Base-by-base conservation (phyloP, 2,888 invertebrate species). In the Saturnia pavonia region DNA sequence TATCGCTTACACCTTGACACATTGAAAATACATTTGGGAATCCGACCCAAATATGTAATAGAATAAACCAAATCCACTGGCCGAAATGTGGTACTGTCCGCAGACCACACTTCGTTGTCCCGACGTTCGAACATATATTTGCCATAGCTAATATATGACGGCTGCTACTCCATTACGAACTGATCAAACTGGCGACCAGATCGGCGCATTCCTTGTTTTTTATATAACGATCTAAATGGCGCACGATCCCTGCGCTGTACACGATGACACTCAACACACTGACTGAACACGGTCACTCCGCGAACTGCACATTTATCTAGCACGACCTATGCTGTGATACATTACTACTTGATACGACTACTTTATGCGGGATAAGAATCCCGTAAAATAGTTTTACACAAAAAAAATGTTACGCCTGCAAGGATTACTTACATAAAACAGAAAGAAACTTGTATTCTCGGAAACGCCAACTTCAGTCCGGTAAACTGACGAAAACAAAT, bases 221-320 rank as follows among this genome's bases (percentile, higher is more conserved):
- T 88, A 86, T 82, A 77, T 71, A 82, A 78, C 80, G 81, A 86
- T 84, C 82, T 86, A 84, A 91, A 92, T 92, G 92, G 92, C 91
- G 92, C 89, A 91, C 65, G 65, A 65, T 89, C 85, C 85, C 80
- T 82, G 76, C 81, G 85, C 85, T 82, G 86, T 81, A 84, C 88
- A 84, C 91, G 91, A 88, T 91, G 92, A 91, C 91, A 91, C 89
- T 87, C 87, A 89, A 89, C 88, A 86, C 86, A 90, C 88, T 85
- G 87, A 89, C 84, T 85, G 83, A 82, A 81, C 80, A 80, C 81
- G 76, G 76, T 80, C 78, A 79, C 78, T 75, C 78, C 72, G 76
- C 78, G 79, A 82, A 78, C 80, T 76, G 74, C 76, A 86, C 85
- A 85, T 85, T 85, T 84, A 86, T 86, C 79, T 82, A 83, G 74